Conservation (phyloP, 2,113 vertebrate genomes). For the Leuciscus idus region DNA sequence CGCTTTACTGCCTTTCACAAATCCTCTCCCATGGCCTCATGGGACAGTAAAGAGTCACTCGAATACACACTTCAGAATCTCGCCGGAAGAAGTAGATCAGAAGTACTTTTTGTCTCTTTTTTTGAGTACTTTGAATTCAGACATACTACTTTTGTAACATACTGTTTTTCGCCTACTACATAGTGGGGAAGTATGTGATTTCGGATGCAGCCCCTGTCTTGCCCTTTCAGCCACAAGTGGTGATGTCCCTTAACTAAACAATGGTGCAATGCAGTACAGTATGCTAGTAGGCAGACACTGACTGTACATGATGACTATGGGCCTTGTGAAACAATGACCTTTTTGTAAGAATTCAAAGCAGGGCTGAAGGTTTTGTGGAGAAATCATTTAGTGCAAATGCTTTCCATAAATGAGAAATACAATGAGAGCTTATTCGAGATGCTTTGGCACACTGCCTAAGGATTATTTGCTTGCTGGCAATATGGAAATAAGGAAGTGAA, state of each 20-base stretch:
- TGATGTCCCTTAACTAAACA: constrained; percentile 30
- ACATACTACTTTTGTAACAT: no score
- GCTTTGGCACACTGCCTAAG: constrained; percentile 9
- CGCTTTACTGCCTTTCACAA: no score
- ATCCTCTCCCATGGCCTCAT: no score
- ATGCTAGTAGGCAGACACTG: constrained; percentile 16
- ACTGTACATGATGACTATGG: neutral
- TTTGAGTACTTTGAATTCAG: no score
- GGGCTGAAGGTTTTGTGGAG: neutral
- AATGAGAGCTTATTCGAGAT: constrained; percentile 33
- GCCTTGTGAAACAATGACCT: constrained; percentile 28
- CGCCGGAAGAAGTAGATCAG: no score
- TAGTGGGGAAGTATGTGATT: no score
- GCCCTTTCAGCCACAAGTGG: constrained; percentile 5
- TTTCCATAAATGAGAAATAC: constrained; percentile 27
- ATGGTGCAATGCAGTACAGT: constrained; percentile 5
- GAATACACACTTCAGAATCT: no score
- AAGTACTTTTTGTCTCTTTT: no score
- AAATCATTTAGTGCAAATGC: neutral
- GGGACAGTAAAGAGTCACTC: no score
- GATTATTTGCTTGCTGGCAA: neutral
- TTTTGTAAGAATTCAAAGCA: constrained; percentile 8
- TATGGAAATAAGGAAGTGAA: neutral
- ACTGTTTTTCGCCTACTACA: no score
- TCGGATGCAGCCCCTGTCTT: neutral